Evolutionary conservation across 2,888 invertebrate genomes (phyloP), one percentile per base, ranked within the genome.

Genomic region (Rhabditoides inermis): DNA sequence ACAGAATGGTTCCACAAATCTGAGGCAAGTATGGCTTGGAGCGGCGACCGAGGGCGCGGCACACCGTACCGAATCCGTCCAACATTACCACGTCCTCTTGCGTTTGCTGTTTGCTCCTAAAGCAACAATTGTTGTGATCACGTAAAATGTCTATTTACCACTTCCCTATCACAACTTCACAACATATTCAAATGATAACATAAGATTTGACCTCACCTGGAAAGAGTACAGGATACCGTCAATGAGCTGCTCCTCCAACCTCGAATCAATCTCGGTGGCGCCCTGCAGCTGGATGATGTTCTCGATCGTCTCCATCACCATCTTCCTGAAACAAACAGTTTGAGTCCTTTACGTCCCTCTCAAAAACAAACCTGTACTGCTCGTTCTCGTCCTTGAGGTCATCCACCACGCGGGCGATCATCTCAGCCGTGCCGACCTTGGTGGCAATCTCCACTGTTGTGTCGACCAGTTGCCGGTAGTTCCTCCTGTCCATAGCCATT

Each of bases 221-320:
- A 98, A 98, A 59, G 95, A 95, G 77, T 98, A 99, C 39, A 98
- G 81, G 67, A 98, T 95, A 67, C 98, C 98, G 77, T 99, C 98
- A 78, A 99, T 98, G 30, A 99, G 84, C 75, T 95, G 95, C 80
- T 99, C 98, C 78, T 99, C 98, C 2, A 99, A 81, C 40, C 95
- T 84, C 0, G 92, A 90, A 79, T 99, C 98, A 47, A 99, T 92
- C 76, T 98, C 98, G 0, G 92, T 90, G 0, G 95, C 92, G 20
- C 98, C 98, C 57, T 63, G 61, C 22, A 75, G 51, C 3, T 69
- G 58, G 30, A 75, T 61, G 47, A 75, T 73, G 53, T 72, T 71
- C 51, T 99, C 98, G 54, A 98, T 95, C 0, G 94, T 95, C 79
- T 99, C 98, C 92, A 99, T 98, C 2, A 98, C 98, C 98, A 99